Evolutionary conservation across 2,113 vertebrate genomes (phyloP), one percentile per base, ranked within the genome.

Genomic region (Dasyprocta punctata): DNA sequence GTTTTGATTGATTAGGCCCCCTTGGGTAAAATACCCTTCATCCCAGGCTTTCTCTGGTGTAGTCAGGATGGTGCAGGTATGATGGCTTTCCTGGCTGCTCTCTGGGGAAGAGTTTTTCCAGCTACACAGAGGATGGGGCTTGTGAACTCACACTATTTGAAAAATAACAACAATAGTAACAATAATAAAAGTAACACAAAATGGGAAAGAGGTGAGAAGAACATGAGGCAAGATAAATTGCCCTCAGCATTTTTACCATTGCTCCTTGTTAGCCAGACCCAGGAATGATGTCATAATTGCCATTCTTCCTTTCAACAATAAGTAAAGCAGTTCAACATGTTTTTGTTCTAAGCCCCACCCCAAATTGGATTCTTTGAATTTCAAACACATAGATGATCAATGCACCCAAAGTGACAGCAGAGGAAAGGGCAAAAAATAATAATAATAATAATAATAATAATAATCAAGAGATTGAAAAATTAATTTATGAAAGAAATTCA

Each of bases 351-450:
- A 84, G 56, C 73, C 5, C 24, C 69, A 41, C 52, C 44, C 63
- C 84, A 96, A 87, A 92, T 26, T 90, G 87, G n/a, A 96, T 33
- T 81, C n/a, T 93, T 67, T 75, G 73, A 80, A 75, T 83, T 69
- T 96, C 89, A 80, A 69, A 26, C 60, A 89, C 30, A 33, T 28
- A 65, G 41, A 92, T 56, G 58, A 87, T 44, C 65, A 83, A 24
- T 67, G 9, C 52, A 47, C 73, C 16, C 28, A 86, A 95, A 89
- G 26, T 69, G 33, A 60, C 22, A 92, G 60, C 30, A 30, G 14
- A 14, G 60, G 10, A 60, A 92, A 96, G n/a, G 12, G 61, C 16
- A 63, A 85, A 80, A n/a, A 82, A 92, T 9, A 54, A 54, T 16
- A 54, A n/a, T n/a, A n/a, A n/a, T n/a, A n/a, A n/a, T n/a, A n/a